Conservation (phyloP, 2,888 invertebrate genomes). For the Athalia circularis region DNA sequence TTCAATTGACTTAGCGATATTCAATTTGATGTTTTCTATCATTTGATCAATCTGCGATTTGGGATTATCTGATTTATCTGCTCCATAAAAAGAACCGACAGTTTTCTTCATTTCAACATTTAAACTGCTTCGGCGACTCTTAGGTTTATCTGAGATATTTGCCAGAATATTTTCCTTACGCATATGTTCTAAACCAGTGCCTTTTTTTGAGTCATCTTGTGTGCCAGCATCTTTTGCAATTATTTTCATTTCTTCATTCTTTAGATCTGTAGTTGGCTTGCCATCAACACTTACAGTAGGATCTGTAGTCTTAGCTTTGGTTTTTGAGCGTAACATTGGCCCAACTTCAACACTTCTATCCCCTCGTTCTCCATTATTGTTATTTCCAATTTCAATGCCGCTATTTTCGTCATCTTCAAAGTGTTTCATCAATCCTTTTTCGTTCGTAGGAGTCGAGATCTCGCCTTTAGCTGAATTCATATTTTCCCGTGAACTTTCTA, state of each 20-base stretch:
- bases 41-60: constrained; percentile 70
- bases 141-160: constrained; percentile 62
- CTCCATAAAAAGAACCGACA: constrained; percentile 63
- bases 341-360: constrained; percentile 64
- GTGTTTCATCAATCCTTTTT: constrained; percentile 53
- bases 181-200: constrained; percentile 57
- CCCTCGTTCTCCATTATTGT: constrained; percentile 68
- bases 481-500: constrained; percentile 55
- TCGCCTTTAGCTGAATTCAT: constrained; percentile 56
- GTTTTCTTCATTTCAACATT: constrained; percentile 69
- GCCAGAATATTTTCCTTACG: constrained; percentile 63
- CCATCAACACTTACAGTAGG: constrained; percentile 32
- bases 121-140: constrained; percentile 67
- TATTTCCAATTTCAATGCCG: constrained; percentile 64
- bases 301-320: constrained; percentile 67
- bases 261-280: constrained; percentile 48
- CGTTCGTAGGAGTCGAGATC: constrained; percentile 50
- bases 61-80: constrained; percentile 62
- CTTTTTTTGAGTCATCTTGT: constrained; percentile 56
- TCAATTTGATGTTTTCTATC: constrained; percentile 70
- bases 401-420: constrained; percentile 57
- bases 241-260: constrained; percentile 54
- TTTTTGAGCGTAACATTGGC: constrained; percentile 70
- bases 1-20: constrained; percentile 70
- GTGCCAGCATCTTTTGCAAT: constrained; percentile 47